Percentiles rank a stretch among this genome's conserved stretches.
Conservation (phyloP, 1,140 invertebrate genomes). For the Heliconius eleuchia region DNA sequence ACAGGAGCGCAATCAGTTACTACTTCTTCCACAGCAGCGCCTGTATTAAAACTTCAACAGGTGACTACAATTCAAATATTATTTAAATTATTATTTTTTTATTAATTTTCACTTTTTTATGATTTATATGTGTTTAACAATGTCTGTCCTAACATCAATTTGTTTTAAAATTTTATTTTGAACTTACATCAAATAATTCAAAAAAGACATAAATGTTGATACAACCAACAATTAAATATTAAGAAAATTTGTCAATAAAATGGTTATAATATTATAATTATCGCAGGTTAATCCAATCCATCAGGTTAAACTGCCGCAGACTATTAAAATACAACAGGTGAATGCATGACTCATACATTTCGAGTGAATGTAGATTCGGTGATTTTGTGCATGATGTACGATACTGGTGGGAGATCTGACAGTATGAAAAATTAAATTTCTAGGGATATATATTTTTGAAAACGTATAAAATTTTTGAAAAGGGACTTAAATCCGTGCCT, state of each 20-base stretch:
- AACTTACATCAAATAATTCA: background rate
- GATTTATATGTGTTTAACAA: background rate
- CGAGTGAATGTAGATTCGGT: conserved; percentile 20
- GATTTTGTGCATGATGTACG: conserved; percentile 51
- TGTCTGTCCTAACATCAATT: background rate
- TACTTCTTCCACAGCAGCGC: conserved; percentile 60
- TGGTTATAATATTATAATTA: conserved; percentile 31
- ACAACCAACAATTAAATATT: background rate
- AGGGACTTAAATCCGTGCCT: no score
- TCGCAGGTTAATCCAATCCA: conserved; percentile 76
- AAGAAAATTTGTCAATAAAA: background rate
- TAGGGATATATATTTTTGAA: background rate
- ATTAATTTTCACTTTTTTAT: conserved; percentile 1
- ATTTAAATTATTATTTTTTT: background rate
- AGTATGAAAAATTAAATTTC: background rate
- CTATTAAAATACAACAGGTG: conserved; percentile 78
- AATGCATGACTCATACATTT: conserved; percentile 38
- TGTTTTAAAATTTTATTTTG: background rate
- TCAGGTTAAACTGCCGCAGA: conserved; percentile 75
- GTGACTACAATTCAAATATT: conserved; percentile 39
- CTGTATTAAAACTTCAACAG: conserved; percentile 74
- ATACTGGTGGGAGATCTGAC: background rate
- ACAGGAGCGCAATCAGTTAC: conserved; percentile 62
- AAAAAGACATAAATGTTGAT: background rate
- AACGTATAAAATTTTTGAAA: no score